A percentile compares a stretch with the other conserved stretches of the same genome.
Evolutionary conservation across 2,113 vertebrate species (phyloP).

Genomic region (Limnothrissa miodon): DNA sequence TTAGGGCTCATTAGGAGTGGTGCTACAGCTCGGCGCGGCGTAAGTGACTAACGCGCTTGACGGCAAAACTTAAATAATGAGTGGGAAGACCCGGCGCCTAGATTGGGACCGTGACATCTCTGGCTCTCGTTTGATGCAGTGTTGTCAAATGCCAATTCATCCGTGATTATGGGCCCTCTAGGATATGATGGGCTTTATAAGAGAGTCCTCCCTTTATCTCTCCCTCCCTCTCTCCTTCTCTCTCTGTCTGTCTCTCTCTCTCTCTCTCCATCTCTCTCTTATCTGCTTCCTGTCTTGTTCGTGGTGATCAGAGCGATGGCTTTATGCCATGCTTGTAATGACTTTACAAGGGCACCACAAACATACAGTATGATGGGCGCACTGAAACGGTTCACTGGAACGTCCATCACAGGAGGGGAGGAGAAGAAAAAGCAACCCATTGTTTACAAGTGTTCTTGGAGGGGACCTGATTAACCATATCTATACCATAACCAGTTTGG

Average conservation of each 20-base stretch:
- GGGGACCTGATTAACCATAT: too few relatives aligned
- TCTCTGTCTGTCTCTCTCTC: neutral
- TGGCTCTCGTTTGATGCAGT: constrained; percentile 32
- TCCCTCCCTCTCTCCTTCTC: neutral
- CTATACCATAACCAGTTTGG: too few relatives aligned
- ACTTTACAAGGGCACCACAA: neutral
- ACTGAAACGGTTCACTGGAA: neutral
- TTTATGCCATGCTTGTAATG: neutral
- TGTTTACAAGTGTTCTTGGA: neutral
- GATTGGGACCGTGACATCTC: constrained; percentile 48
- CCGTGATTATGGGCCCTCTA: constrained; percentile 39
- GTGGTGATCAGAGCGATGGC: neutral
- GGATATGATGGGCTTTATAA: constrained; percentile 20
- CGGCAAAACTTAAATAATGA: constrained; percentile 51
- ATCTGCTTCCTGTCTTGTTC: neutral
- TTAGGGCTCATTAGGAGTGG: constrained; percentile 63
- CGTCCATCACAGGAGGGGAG: neutral
- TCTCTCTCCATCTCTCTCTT: neutral
- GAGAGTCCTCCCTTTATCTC: constrained; percentile 6
- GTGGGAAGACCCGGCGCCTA: constrained; percentile 50
- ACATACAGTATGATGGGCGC: neutral
- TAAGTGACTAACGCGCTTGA: constrained; percentile 52
- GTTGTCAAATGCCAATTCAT: constrained; percentile 47
- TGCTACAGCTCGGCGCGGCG: constrained; percentile 52
- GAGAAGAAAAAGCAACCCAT: neutral